phyloP scores from a whole-genome alignment of 2,797 vertebrate species.

The Gallinago solitaria region DNA sequence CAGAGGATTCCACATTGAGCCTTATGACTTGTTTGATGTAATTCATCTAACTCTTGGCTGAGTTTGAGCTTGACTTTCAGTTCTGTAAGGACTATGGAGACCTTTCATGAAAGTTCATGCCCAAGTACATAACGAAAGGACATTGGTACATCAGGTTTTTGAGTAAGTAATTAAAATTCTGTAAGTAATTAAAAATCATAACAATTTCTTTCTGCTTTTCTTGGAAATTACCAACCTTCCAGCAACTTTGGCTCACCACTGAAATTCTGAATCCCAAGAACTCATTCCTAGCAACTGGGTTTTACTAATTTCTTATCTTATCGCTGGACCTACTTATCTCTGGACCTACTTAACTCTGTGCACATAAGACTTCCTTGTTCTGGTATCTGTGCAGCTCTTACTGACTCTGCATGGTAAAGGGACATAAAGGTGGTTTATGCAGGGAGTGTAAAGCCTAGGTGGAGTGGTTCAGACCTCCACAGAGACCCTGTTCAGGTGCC shows the following conservation, averaged over 20 bases:
- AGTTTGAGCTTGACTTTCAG: not conserved
- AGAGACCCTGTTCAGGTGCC: not conserved
- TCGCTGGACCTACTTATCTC: not conserved
- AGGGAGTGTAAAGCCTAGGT: not conserved
- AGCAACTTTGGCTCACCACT: not conserved
- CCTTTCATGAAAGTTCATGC: not conserved
- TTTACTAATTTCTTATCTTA: not conserved
- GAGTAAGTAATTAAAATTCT: too few species aligned
- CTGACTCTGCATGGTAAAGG: not conserved
- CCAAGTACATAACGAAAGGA: not conserved
- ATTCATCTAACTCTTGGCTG: not conserved
- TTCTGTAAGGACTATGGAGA: not conserved
- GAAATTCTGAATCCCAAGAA: not conserved
- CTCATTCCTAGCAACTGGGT: not conserved
- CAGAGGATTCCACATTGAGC: not conserved
- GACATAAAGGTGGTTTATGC: not conserved
- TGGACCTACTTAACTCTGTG: not conserved
- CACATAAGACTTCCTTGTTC: not conserved
- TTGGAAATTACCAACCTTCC: not conserved
- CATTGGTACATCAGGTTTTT: not conserved
- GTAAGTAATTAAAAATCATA: not conserved
- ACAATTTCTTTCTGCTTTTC: not conserved
- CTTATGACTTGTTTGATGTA: not conserved
- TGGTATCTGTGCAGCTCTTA: not conserved
- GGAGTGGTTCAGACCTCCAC: not conserved